phyloP scores from a whole-genome alignment of 2,113 vertebrate genomes.

The Lichenostomus cassidix region DNA sequence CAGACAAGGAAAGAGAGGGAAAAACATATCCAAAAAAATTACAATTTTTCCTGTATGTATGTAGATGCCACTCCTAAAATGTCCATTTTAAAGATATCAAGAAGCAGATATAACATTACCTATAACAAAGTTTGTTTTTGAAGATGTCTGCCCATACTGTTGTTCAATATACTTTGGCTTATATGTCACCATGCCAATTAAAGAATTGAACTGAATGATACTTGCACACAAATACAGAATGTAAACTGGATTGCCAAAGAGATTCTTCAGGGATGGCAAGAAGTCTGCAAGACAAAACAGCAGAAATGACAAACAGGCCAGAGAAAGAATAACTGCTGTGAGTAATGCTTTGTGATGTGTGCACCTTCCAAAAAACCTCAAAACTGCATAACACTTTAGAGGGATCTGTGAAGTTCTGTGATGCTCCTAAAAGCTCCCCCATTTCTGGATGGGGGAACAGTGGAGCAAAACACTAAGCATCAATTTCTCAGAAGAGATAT shows the following conservation, averaged over 20 bases:
- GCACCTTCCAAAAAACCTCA: neutral
- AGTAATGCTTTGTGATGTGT: neutral
- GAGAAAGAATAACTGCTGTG: neutral
- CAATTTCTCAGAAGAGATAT: neutral
- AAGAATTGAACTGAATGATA: constrained; percentile 89
- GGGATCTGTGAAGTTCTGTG: neutral
- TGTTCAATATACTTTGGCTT: constrained; percentile 96
- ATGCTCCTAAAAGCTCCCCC: neutral
- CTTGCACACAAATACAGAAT: constrained; percentile 84
- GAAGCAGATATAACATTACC: constrained; percentile 74
- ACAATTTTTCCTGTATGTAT: neutral
- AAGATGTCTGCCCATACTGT: constrained; percentile 90
- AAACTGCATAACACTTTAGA: neutral
- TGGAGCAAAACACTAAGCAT: neutral
- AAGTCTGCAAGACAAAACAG: constrained; percentile 80
- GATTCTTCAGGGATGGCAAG: constrained; percentile 83
- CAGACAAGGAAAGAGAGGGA: neutral
- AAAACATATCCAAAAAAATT: neutral
- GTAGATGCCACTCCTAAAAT: neutral
- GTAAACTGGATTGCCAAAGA: constrained; percentile 88
- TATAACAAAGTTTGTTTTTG: constrained; percentile 91
- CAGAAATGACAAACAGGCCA: neutral
- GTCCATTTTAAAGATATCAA: neutral
- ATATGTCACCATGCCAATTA: constrained; percentile 95
- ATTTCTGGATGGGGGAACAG: neutral